phyloP scores from a whole-genome alignment of 2,113 vertebrate genomes.

The Entomyzon cyanotis region DNA sequence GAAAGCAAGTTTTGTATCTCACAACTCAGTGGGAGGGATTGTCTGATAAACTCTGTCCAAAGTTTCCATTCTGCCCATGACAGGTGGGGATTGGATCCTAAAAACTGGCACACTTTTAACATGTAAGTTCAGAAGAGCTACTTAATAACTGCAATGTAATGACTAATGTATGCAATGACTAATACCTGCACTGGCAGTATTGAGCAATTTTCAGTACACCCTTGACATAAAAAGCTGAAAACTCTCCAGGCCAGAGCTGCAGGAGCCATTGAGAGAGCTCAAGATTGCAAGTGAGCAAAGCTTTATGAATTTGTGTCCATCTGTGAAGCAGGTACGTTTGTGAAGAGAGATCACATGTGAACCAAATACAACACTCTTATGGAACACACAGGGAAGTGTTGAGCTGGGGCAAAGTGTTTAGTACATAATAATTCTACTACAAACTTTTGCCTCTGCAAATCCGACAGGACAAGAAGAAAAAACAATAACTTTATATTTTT shows the following conservation, averaged over 20 bases:
- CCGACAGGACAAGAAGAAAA: neutral
- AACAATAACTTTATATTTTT: neutral
- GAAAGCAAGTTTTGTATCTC: neutral
- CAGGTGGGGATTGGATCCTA: neutral
- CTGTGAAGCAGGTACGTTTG: neutral
- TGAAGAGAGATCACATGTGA: neutral
- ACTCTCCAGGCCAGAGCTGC: neutral
- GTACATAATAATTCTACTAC: accelerated
- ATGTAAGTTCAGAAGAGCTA: accelerated
- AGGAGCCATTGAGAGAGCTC: neutral
- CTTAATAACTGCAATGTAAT: neutral
- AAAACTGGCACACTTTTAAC: neutral
- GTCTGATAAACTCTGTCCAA: neutral
- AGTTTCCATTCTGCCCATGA: neutral
- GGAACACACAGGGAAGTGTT: accelerated
- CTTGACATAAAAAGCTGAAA: neutral
- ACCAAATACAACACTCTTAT: neutral
- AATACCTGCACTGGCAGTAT: neutral
- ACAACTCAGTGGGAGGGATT: neutral
- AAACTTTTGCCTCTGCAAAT: neutral
- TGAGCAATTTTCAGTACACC: neutral
- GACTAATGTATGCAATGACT: neutral
- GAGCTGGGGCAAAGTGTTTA: neutral
- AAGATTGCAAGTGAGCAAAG: neutral
- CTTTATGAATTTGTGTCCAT: neutral